phyloP scores from a whole-genome alignment of 2,113 vertebrate genomes.

The Sylvia atricapilla region DNA sequence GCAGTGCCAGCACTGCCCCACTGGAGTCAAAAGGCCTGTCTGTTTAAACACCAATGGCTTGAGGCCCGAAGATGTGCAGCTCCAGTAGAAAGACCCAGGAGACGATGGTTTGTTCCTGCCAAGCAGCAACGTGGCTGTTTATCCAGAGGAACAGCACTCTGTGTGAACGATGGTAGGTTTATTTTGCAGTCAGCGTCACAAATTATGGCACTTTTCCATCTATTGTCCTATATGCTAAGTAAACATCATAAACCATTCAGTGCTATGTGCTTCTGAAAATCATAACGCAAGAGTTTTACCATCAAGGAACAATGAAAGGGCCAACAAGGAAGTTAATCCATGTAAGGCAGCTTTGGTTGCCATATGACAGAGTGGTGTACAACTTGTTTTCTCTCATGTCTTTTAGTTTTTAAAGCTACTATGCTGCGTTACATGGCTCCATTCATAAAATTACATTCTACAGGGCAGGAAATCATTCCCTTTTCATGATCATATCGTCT shows the following conservation, averaged over 20 bases:
- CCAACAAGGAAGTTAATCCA: constrained; percentile 19
- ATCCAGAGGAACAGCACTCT: background rate
- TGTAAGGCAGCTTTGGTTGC: constrained; percentile 27
- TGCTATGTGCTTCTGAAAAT: constrained; percentile 53
- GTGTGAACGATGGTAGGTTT: constrained; percentile 23
- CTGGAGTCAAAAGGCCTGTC: constrained; percentile 13
- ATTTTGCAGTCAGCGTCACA: constrained; percentile 51
- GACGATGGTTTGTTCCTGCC: background rate
- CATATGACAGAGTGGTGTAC: background rate
- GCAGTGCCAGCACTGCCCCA: constrained; percentile 18
- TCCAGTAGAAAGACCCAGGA: background rate
- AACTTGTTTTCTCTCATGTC: background rate
- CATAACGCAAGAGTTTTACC: background rate
- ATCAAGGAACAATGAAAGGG: constrained; percentile 44
- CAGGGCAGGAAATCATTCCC: background rate
- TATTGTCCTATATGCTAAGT: constrained; percentile 60
- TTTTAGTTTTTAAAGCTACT: constrained; percentile 25
- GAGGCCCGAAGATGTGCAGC: background rate
- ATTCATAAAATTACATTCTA: constrained; percentile 56
- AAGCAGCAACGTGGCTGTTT: constrained; percentile 20
- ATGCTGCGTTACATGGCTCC: background rate
- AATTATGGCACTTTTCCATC: constrained; percentile 49
- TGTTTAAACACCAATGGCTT: background rate
- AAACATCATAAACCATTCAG: constrained; percentile 45
- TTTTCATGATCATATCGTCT: background rate